Evolutionary conservation across 2,113 vertebrate species (phyloP).

Genomic region (Lontra canadensis): DNA sequence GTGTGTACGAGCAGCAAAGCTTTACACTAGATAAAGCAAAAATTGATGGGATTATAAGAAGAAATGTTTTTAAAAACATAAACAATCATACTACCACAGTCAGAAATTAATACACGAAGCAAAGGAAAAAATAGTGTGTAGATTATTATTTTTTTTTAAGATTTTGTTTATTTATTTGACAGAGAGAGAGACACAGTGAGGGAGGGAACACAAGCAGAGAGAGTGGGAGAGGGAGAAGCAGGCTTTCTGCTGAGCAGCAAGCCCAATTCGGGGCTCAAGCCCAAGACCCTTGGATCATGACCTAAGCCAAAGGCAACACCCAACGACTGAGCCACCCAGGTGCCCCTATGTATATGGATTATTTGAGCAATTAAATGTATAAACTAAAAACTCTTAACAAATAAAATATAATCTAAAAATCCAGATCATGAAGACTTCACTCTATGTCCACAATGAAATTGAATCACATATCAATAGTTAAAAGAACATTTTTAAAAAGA

Average conservation of each 20-base stretch:
- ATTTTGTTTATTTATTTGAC: too few species aligned
- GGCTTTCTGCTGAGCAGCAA: too few species aligned
- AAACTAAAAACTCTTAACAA: background rate
- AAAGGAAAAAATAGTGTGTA: background rate
- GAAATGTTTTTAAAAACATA: background rate
- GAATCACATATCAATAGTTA: background rate
- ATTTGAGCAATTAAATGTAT: background rate
- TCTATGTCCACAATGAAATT: background rate
- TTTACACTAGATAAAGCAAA: background rate
- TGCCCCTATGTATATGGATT: background rate
- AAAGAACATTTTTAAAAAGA: background rate
- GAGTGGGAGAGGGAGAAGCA: too few species aligned
- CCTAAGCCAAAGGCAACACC: too few species aligned
- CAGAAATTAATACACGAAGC: background rate
- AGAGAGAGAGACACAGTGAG: too few species aligned
- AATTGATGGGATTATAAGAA: background rate
- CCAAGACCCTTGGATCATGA: too few species aligned
- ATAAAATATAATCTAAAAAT: background rate
- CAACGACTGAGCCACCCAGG: too few species aligned
- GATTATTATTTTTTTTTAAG: too few species aligned
- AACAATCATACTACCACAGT: background rate
- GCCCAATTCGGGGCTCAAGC: fast-evolving
- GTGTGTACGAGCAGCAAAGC: background rate
- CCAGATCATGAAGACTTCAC: background rate
- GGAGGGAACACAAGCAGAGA: too few species aligned